Evolutionary conservation across 1,140 invertebrate genomes (phyloP), one percentile per base, ranked within the genome.

Genomic region (Lepidotrigona ventralis): DNA sequence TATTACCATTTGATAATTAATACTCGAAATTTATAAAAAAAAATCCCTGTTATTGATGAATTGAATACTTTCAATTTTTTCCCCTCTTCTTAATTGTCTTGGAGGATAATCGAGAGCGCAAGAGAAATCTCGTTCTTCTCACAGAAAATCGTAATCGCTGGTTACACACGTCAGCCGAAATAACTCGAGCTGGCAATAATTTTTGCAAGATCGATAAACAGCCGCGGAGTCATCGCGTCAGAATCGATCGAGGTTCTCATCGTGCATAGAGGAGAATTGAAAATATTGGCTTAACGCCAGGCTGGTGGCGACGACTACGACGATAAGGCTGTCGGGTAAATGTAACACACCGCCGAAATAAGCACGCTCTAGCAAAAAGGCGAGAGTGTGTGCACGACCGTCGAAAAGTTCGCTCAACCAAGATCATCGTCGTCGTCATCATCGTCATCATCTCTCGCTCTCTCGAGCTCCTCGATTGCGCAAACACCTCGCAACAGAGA

Each of bases 201-300:
- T 79, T 33, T 73, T n/a, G 58, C 29, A 60, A 46, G 53, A 73
- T 83, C 77, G 82, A 79, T 79, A 63, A 69, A 78, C 58, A 19
- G 5, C 19, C 39, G 29, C 15, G n/a, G 46, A 26, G 46, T 17
- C 19, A 33, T 26, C 60, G 17, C 23, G 85, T 75, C n/a, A 75
- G 58, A 33, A 86, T 84, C 81, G 78, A 88, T 88, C 77, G 82
- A 74, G 33, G 33, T 72, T 64, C 39, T 46, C 77, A 8, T 8
- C 39, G 78, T 81, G 80, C 56, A 78, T 70, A 53, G 39, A 46
- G 60, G 76, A 77, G 87, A 88, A 82, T 86, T 81, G 46, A 77
- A 88, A 89, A 86, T 83, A 79, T 84, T 89, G 87, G 87, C 84
- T 15, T 23, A 60, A 19, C n/a, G 77, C 86, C 86, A 89, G 29